phyloP scores from a whole-genome alignment of 2,113 vertebrate genomes.

The Alaudala cheleensis region DNA sequence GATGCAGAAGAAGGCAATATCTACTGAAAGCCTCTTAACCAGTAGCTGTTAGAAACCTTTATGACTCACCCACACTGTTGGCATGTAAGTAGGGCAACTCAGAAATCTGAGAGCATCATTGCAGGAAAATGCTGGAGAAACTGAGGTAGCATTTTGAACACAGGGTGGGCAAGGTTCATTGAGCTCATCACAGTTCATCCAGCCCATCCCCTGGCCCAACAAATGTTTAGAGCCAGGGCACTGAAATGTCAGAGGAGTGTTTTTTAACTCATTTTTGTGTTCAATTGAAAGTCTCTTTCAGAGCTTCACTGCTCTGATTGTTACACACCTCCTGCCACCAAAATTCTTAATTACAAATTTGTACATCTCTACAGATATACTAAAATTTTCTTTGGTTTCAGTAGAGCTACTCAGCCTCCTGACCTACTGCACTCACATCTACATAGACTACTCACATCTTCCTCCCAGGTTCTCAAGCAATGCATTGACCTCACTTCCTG shows the following conservation, averaged over 20 bases:
- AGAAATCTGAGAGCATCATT: background rate
- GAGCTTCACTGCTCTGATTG: background rate
- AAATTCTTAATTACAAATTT: background rate
- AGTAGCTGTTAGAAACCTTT: background rate
- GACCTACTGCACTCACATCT: background rate
- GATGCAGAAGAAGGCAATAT: accelerated
- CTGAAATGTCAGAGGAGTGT: background rate
- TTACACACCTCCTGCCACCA: background rate
- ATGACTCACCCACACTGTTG: background rate
- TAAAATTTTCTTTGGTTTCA: background rate
- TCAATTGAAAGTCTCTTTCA: background rate
- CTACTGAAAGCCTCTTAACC: background rate
- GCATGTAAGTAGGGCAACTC: background rate
- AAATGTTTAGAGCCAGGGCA: background rate
- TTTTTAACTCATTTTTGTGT: background rate
- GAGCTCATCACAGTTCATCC: background rate
- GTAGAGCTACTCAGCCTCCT: background rate
- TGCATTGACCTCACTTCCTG: background rate
- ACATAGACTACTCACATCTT: background rate
- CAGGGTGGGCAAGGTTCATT: background rate
- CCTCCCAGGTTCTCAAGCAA: background rate
- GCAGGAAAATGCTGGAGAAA: background rate
- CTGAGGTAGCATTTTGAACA: background rate
- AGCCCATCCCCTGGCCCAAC: background rate
- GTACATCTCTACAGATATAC: background rate